Percentiles rank a stretch among this genome's conserved stretches.
These are phyloP conservation scores for Plectropomus leopardus DNA, from an alignment of 2,113 vertebrate species.

Conservation along the genomic window DNA sequence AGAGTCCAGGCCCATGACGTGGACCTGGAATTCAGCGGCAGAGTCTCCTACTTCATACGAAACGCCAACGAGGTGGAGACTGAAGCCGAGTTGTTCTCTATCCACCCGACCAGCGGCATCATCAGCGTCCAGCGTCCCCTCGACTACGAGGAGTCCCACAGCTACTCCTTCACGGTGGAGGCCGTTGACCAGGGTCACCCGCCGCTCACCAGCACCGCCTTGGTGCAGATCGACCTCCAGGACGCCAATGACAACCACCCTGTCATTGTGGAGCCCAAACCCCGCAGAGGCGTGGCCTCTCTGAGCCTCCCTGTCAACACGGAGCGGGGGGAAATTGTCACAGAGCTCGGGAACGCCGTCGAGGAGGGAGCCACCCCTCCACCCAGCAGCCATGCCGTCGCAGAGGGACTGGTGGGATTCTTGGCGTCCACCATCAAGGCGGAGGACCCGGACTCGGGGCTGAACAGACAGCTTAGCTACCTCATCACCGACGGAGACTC, in stretches of 20 bases:
- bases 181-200: slow-evolving; percentile 91
- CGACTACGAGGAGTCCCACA: slow-evolving; percentile 88
- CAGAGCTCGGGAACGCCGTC: slow-evolving; percentile 69
- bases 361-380: slow-evolving; percentile 38
- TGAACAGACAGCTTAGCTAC: slow-evolving; percentile 88
- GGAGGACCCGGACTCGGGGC: slow-evolving; percentile 88
- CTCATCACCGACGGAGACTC: slow-evolving; percentile 81
- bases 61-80: slow-evolving; percentile 71
- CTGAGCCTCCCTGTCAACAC: slow-evolving; percentile 87
- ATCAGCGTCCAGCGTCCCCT: slow-evolving; percentile 86
- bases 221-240: slow-evolving; percentile 86
- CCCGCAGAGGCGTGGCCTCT: slow-evolving; percentile 84
- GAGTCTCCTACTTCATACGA: slow-evolving; percentile 88
- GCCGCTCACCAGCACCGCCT: slow-evolving; percentile 85
- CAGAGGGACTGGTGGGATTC: slow-evolving; percentile 70
- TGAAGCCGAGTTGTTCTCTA: slow-evolving; percentile 73
- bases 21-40: slow-evolving; percentile 88
- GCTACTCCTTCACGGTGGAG: slow-evolving; percentile 88
- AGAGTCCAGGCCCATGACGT: slow-evolving; percentile 87
- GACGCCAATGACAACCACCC: slow-evolving; percentile 93
- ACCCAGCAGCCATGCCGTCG: slow-evolving; percentile 29
- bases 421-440: slow-evolving; percentile 85
- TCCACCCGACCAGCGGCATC: slow-evolving; percentile 87
- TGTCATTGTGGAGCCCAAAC: slow-evolving; percentile 83
- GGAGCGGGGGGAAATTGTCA: slow-evolving; percentile 86